These are phyloP conservation scores for Chiridota heheva DNA, from an alignment of 35 echinoderm and acorn worm species.

Conservation along the genomic window DNA sequence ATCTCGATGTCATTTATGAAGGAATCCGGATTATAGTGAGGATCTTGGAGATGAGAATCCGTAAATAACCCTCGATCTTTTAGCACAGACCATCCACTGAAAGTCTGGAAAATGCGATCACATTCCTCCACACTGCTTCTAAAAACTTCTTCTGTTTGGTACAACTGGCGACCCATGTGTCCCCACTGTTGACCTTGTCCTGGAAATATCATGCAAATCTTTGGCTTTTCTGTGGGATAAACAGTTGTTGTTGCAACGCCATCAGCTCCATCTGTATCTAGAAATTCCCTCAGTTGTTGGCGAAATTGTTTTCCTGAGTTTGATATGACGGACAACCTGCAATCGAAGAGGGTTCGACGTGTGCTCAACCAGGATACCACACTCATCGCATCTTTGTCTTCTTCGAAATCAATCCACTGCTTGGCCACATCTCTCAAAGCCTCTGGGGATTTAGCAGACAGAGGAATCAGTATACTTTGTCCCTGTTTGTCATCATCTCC, in stretches of 20 bases:
- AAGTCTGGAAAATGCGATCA: constrained; percentile 69
- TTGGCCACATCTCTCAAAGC: constrained; percentile 60
- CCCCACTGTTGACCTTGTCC: constrained; percentile 94
- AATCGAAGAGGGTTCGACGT: constrained; percentile 62
- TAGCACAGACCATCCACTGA: constrained; percentile 93
- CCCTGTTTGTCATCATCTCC: constrained; percentile 47
- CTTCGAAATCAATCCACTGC: constrained; percentile 62
- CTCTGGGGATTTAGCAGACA: constrained; percentile 80
- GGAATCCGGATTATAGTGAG: not conserved
- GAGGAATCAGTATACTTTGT: constrained; percentile 59
- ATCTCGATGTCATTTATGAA: constrained; percentile 57
- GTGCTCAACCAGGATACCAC: constrained; percentile 78
- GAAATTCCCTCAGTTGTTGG: constrained; percentile 48
- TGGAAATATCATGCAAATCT: constrained; percentile 92
- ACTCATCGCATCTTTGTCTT: constrained; percentile 68
- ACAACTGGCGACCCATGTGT: constrained; percentile 85
- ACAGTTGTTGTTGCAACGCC: constrained; percentile 7
- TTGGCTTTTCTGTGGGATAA: constrained; percentile 49
- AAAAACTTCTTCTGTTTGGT: constrained; percentile 66
- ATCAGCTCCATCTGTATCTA: constrained; percentile 37
- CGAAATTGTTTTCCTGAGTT: constrained; percentile 66
- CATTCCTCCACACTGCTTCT: constrained; percentile 60
- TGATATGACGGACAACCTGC: constrained; percentile 64
- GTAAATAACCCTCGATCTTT: constrained; percentile 27
- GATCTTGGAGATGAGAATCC: no score